Evolutionary conservation across 2,888 invertebrate genomes (phyloP).

Genomic region (Nomada fucata): DNA sequence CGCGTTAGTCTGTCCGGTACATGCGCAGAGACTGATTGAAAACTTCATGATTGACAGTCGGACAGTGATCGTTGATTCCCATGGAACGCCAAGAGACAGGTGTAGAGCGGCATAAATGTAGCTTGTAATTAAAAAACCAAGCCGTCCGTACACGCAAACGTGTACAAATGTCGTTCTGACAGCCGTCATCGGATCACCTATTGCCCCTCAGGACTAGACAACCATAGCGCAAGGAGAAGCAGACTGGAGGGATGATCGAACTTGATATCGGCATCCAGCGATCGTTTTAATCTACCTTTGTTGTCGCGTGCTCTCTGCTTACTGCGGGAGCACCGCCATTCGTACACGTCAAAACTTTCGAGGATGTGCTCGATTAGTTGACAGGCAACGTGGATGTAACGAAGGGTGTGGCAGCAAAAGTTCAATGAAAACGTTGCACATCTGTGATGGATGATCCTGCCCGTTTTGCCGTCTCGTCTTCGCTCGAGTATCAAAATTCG

Average conservation of each 20-base stretch:
- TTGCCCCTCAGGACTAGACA: slow-evolving; percentile 17
- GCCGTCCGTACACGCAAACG: neutral
- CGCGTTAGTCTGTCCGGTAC: neutral
- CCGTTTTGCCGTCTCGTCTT: neutral
- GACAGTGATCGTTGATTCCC: slow-evolving; percentile 28
- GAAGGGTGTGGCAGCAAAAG: neutral
- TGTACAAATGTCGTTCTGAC: slow-evolving; percentile 44
- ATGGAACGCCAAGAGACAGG: slow-evolving; percentile 1
- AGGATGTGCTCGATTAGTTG: slow-evolving; percentile 24
- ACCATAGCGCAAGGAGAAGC: slow-evolving; percentile 29
- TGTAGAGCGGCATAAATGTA: slow-evolving; percentile 25
- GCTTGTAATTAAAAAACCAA: slow-evolving; percentile 54
- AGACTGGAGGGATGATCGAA: slow-evolving; percentile 36
- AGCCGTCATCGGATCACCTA: slow-evolving; percentile 40
- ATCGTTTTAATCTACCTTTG: slow-evolving; percentile 47
- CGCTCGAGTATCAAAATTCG: neutral
- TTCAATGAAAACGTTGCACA: neutral
- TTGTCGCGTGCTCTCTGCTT: neutral
- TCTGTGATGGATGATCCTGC: slow-evolving; percentile 4
- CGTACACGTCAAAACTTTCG: slow-evolving; percentile 39
- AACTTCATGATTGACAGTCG: slow-evolving; percentile 42
- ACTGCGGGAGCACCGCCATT: neutral
- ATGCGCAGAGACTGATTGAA: slow-evolving; percentile 14
- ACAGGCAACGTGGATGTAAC: slow-evolving; percentile 15
- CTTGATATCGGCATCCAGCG: slow-evolving; percentile 42